Percentiles rank a stretch among this genome's conserved stretches.
Evolutionary conservation across 2,113 vertebrate species (phyloP).

Genomic region (Fregata magnificens): DNA sequence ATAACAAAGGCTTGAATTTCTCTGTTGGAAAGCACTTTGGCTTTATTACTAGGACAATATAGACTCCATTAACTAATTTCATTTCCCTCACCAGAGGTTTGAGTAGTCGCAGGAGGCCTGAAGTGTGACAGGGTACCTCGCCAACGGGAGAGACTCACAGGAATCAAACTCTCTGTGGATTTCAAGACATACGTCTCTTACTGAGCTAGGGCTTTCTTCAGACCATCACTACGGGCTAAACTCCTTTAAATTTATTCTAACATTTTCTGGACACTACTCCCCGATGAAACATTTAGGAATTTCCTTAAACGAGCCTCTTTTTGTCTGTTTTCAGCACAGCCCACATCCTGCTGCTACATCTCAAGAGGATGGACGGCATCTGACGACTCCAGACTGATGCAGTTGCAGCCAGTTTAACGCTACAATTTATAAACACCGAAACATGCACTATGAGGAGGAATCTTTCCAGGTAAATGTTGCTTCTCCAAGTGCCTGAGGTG

Average conservation of each 20-base stretch:
- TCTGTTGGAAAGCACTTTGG: background rate
- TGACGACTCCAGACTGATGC: background rate
- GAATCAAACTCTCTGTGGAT: background rate
- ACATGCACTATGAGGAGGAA: accelerated
- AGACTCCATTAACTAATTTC: background rate
- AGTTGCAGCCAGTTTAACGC: background rate
- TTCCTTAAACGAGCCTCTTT: background rate
- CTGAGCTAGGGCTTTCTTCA: background rate
- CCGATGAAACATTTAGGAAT: background rate
- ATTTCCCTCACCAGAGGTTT: background rate
- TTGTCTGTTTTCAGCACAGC: background rate
- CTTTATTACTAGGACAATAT: background rate
- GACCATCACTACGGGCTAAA: background rate
- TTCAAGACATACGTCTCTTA: background rate
- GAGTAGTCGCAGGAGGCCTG: background rate
- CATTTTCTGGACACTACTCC: accelerated
- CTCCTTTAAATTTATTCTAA: background rate
- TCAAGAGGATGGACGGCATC: accelerated
- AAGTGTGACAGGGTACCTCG: accelerated
- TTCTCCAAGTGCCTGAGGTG: background rate
- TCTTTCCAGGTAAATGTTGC: background rate
- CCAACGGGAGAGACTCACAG: background rate
- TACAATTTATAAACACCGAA: background rate
- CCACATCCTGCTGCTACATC: background rate
- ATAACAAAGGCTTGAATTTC: background rate